Base-by-base conservation (phyloP, 2,113 vertebrate species). In the Eulacestoma nigropectus region DNA sequence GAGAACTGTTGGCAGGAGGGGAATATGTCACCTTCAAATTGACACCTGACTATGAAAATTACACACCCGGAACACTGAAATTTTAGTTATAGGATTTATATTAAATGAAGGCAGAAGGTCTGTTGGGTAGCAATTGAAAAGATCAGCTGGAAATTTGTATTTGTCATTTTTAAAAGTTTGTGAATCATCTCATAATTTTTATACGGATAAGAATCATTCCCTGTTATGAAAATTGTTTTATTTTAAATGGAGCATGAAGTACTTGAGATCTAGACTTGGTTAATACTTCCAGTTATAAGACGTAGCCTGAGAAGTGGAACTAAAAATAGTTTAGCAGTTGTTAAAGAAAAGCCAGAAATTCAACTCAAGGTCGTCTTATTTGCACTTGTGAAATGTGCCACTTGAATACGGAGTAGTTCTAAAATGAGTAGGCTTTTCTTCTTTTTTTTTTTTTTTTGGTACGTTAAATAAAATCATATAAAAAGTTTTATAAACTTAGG, bases 271-370 rank as follows among this genome's bases (percentile, higher is more conserved):
- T 56, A 60, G 63, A 76, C 67, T 80, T 88, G 49, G 49, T 11
- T 93, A 62, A 47, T 92, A 62, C 69, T 94, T 94, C 37, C 46
- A 92, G 62, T 90, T 94, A 26, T 4, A 73, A 85, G 78, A 53
- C 87, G 76, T 53, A 70, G 62, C 35, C 26, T 23, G 56, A 83
- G 59, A 93, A 95, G 37, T 37, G 8, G 29, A 88, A 62, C 95
- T 90, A 90, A 96, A 95, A 95, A 93, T 95, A 96, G 63, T 91
- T 64, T 32, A 84, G 52, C 33, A 33, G 69, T 92, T 93, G 78
- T 85, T 90, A 83, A 87, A 84, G 76, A 91, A 95, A 95, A 92
- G 50, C 67, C 65, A 42, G 70, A 83, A 93, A 79, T 76, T 91
- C 29, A 46, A 16, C 56, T 90, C 79, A 85, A 74, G 85, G 79